phyloP scores from a whole-genome alignment of 2,888 invertebrate species.

The Gastrophysa polygoni region DNA sequence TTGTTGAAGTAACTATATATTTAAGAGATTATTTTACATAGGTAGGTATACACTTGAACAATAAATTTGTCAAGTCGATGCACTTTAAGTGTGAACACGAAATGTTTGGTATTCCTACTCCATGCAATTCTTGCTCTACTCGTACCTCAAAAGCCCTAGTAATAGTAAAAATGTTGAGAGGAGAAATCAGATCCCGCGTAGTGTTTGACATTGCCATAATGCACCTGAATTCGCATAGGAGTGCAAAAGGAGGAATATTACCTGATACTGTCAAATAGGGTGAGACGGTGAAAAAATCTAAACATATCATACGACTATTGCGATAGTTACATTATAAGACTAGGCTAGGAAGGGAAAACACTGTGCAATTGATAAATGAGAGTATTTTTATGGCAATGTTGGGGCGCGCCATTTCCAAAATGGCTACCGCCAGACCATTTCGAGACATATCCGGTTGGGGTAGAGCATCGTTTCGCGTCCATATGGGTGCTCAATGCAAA shows the following conservation, averaged over 20 bases:
- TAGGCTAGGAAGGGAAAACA: slow-evolving; percentile 20
- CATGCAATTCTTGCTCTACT: slow-evolving; percentile 50
- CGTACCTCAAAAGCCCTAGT: slow-evolving; percentile 50
- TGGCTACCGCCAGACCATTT: slow-evolving; percentile 57
- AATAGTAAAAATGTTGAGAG: not conserved
- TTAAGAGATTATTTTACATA: slow-evolving; percentile 26
- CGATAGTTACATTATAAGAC: slow-evolving; percentile 43
- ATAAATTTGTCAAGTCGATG: slow-evolving; percentile 53
- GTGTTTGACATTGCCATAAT: slow-evolving; percentile 17
- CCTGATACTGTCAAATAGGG: no score
- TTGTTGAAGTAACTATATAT: slow-evolving; percentile 28
- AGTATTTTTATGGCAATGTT: slow-evolving; percentile 55
- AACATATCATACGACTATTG: slow-evolving; percentile 45
- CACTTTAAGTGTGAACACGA: slow-evolving; percentile 41
- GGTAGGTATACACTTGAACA: slow-evolving; percentile 37
- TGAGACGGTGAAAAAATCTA: slow-evolving; percentile 17
- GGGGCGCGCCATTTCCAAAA: slow-evolving; percentile 45
- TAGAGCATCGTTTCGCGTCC: slow-evolving; percentile 53
- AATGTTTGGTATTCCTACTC: slow-evolving; percentile 32
- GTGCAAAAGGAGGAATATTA: no score
- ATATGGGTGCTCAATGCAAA: slow-evolving; percentile 49
- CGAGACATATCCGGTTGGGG: slow-evolving; percentile 58
- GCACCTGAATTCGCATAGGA: no score
- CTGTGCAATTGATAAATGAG: slow-evolving; percentile 50
- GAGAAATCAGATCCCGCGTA: slow-evolving; percentile 10